Evolutionary conservation across 2,888 invertebrate genomes (phyloP).

Genomic region (Idaea aversata): DNA sequence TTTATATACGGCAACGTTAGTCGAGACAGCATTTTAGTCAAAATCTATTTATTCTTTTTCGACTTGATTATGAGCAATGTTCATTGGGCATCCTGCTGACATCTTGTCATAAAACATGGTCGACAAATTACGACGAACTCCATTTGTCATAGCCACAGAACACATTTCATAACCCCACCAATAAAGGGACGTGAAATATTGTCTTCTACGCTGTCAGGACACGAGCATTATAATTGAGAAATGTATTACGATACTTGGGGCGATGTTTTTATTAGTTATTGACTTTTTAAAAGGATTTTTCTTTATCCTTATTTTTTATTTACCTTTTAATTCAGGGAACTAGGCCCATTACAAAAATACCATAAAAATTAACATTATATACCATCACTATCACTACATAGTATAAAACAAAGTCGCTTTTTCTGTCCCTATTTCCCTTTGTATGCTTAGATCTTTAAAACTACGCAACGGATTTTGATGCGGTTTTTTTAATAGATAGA

Average conservation of each 20-base stretch:
- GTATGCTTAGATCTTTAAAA: no score
- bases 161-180: constrained; percentile 49
- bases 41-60: not conserved
- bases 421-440: no score
- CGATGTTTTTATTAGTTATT: not conserved
- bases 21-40: no score
- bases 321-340: not conserved
- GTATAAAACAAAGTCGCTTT: no score
- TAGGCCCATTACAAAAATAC: no score
- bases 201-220: constrained; percentile 31
- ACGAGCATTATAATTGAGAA: constrained; percentile 26
- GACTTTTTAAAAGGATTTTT: not conserved
- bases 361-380: no score
- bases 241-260: constrained; percentile 20
- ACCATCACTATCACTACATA: no score
- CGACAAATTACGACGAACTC: constrained; percentile 66
- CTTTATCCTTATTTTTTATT: not conserved
- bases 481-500: no score
- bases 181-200: constrained; percentile 54
- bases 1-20: no score
- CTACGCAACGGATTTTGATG: no score
- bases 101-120: constrained; percentile 46
- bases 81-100: constrained; percentile 56
- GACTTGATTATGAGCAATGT: constrained; percentile 23
- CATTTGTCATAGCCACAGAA: constrained; percentile 60